Evolutionary conservation across 2,888 invertebrate genomes (phyloP), one percentile per base, ranked within the genome.

Genomic region (Fragum sueziense): DNA sequence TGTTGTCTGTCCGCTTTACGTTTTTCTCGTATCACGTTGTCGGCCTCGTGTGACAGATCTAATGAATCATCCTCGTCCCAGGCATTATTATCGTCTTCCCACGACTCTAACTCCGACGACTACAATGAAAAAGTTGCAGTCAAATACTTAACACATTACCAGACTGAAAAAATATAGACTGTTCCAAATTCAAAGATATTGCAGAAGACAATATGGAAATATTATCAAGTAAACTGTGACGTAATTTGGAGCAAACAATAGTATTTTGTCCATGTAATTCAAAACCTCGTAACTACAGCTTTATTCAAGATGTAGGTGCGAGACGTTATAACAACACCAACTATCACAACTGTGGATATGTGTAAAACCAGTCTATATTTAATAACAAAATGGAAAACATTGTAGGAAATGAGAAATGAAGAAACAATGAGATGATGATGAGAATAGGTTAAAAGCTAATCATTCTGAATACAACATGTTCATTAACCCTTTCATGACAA

Each of bases 41-140:
- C 90, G 0, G 91, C 91, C 75, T 91, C 86, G 88, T 90, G 89
- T 4, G 90, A 88, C 11, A 91, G 77, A 79, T 91, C 91, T 34
- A 89, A 90, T 3, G 75, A 80, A 9, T 82, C 87, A 37, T 88
- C 90, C 0, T 80, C 87, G 11, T 86, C 89, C 91, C 91, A 91
- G 0, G 89, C 89, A 69, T 86, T 89, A n/a, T 80, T 82, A 11
- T 72, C 69, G 29, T 91, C 91, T 57, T 91, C 90, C 91, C 91
- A 91, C 0, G 88, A 75, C 0, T 86, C 90, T 14, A 91, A 85
- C 59, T 91, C 91, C 0, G 89, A 85, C 0, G 85, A 85, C 89
- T 89, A 76, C 33, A 84, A 80, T 4, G 59, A 52, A 9, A 37
- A n/a, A n/a, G n/a, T n/a, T n/a, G n/a, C n/a, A n/a, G n/a, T n/a